Evolutionary conservation across 30 jellyfish, hydroid and myxozoan species (phyloP), one percentile per base, ranked within the genome.

Genomic region (Nemopilema nomurai): DNA sequence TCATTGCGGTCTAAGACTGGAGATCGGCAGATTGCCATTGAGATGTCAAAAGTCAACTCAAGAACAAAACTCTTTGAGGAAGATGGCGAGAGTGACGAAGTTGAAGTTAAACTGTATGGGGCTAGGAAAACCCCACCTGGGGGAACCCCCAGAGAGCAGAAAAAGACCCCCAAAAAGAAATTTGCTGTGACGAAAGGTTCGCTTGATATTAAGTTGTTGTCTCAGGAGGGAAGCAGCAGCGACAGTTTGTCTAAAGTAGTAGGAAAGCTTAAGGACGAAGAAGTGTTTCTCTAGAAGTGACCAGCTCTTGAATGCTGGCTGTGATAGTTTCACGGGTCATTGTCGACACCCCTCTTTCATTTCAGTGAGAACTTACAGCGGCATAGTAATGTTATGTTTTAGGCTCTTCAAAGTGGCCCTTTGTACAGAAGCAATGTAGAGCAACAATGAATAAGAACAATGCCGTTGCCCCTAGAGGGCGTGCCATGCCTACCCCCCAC

Each of bases 231-330:
- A 8, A 74, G 92, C 17, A 84, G 92, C 27, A 62, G 64, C 0
- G 96, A 80, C 0, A 79, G 90, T 79, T 49, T 87, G 28, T 78
- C 90, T 28, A 64, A 68, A 52, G 89, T 79, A 1, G 96, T 74
- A 21, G 90, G 96, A 17, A 72, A 74, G 76, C 77, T 79, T 53
- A 87, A 87, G 77, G 96, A 87, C 52, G 63, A 71, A 62, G 91
- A 87, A 50, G 87, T 78, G 25, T 87, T 87, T 70, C 51, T 87
- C 8, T 87, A 32, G 33, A 25, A 57, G 0, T 26, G 1, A 20
- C 33, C 52, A 28, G 6, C 16, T 66, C 31, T 9, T 41, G 57
- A 41, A 41, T 41, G 57, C 6, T 41, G 9, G 6, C 57, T 41
- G 57, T 13, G 57, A 3, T 3, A 3, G 57, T 41, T 41, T 41